A percentile compares a stretch with the other conserved stretches of the same genome.
Conservation (phyloP, 2,797 vertebrate genomes). For the Clarias platycephalus region DNA sequence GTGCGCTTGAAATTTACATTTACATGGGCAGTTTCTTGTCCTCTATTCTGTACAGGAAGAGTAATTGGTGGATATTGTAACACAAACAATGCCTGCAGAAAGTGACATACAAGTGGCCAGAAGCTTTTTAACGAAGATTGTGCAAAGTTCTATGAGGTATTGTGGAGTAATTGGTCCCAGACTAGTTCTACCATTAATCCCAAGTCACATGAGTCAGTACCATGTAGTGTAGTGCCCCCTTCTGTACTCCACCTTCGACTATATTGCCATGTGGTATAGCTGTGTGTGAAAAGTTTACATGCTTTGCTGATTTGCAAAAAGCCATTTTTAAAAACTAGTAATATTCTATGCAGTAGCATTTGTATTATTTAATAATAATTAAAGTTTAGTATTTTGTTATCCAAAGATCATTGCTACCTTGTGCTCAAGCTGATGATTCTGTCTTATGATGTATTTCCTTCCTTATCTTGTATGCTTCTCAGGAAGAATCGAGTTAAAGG, state of each 20-base stretch:
- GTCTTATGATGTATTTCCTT: slow-evolving; percentile 16
- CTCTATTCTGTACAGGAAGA: slow-evolving; percentile 70
- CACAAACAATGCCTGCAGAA: slow-evolving; percentile 80
- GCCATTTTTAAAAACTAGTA: not conserved
- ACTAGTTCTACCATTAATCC: slow-evolving; percentile 5
- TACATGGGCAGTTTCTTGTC: slow-evolving; percentile 19
- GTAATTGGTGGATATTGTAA: slow-evolving; percentile 80
- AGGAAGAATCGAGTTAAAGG: slow-evolving; percentile 75
- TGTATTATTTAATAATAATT: not conserved
- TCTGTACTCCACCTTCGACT: slow-evolving; percentile 31
- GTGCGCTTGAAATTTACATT: not conserved
- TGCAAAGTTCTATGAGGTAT: slow-evolving; percentile 91
- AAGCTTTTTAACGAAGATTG: slow-evolving; percentile 87
- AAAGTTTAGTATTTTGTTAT: not conserved
- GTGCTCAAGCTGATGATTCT: slow-evolving; percentile 1
- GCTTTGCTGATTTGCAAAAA: not conserved
- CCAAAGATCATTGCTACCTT: not conserved
- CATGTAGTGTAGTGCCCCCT: slow-evolving; percentile 13
- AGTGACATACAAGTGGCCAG: slow-evolving; percentile 82
- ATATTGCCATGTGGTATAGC: slow-evolving; percentile 16
- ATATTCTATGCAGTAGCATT: not conserved
- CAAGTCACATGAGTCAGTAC: slow-evolving; percentile 4
- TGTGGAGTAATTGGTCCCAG: slow-evolving; percentile 41
- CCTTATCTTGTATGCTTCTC: slow-evolving; percentile 61
- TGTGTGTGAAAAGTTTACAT: not conserved